phyloP scores from a whole-genome alignment of 2,888 invertebrate species.

The Drosophila antonietae region DNA sequence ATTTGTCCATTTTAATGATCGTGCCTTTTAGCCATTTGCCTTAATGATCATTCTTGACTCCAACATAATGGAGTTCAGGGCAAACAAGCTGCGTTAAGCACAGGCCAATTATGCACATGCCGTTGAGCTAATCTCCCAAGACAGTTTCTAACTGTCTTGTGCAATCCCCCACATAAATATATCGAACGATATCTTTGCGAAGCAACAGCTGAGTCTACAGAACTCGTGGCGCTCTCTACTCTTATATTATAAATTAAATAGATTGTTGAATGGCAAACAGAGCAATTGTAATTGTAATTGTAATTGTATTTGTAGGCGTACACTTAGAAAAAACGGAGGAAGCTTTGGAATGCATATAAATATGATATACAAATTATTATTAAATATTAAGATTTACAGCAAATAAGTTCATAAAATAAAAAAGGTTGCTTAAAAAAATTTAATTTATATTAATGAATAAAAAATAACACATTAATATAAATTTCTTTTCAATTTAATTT shows the following conservation, averaged over 20 bases:
- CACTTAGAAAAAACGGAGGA: not conserved
- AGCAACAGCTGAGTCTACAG: constrained; percentile 12
- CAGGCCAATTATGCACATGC: constrained; percentile 15
- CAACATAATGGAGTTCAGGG: constrained; percentile 32
- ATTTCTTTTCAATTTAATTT: not conserved
- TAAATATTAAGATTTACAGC: too few species aligned
- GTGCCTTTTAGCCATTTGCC: constrained; percentile 3
- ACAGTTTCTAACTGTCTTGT: constrained; percentile 10
- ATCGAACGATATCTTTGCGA: constrained; percentile 13
- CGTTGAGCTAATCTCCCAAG: constrained; percentile 8
- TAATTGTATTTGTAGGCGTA: constrained; percentile 10
- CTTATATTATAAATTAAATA: constrained; percentile 1
- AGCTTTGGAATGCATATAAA: not conserved
- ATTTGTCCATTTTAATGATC: constrained; percentile 53
- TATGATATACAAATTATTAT: too few species aligned
- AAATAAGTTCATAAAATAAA: too few species aligned
- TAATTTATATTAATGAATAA: too few species aligned
- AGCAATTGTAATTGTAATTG: not conserved
- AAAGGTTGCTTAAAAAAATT: too few species aligned
- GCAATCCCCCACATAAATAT: constrained; percentile 12
- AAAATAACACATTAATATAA: too few species aligned
- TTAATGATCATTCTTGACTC: constrained; percentile 12
- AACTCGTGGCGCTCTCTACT: not conserved
- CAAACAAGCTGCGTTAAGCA: constrained; percentile 17
- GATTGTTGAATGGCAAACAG: not conserved